Base-by-base conservation (phyloP, 2,888 invertebrate species). In the Limenitis arthemis region DNA sequence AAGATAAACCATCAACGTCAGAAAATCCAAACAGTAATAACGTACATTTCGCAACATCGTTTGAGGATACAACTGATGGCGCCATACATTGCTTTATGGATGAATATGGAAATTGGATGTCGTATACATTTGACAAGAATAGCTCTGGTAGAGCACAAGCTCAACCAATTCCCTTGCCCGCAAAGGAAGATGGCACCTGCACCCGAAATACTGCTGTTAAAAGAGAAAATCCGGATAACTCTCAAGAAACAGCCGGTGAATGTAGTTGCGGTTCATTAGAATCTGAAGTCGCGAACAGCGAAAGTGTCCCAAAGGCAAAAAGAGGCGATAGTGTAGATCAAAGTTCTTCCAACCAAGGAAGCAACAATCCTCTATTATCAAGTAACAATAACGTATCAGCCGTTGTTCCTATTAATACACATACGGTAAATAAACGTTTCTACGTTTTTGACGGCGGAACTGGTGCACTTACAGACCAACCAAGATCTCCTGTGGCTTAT, bases 41-140 rank as follows among this genome's bases (percentile, higher is more conserved):
- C 47, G 84, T 83, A 28, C 94, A 95, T 68, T 87, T 94, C 51
- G 95, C 95, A 5, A 91, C 90, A 29, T 93, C 91, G 30, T 94
- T 94, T 66, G 92, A 94, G 51, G 96, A 96, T 67, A 94, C 94
- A 0, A 89, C 88, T 3, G 94, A 95, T 64, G 95, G 94, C 8
- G 93, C 95, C 1, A 92, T 94, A 38, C 95, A 96, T 75, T 94
- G 92, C 72, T 95, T 94, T 67, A 90, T 93, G 73, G 95, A 96
- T 67, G 95, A 95, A 69, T 90, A 91, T 64, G 95, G 94, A 39
- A 93, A 94, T 66, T 95, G 95, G 94, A 89, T 94, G 79, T 93
- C 94, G 0, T 85, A 86, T 34, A 94, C 94, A 0, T 96, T 96
- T 70, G 94, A 95, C 64, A 94, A 94, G 65, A 92, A 92, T 62